Percentiles rank a stretch among this genome's conserved stretches.
phyloP scores from a whole-genome alignment of 2,888 invertebrate species.

The Hetaerina titia region DNA sequence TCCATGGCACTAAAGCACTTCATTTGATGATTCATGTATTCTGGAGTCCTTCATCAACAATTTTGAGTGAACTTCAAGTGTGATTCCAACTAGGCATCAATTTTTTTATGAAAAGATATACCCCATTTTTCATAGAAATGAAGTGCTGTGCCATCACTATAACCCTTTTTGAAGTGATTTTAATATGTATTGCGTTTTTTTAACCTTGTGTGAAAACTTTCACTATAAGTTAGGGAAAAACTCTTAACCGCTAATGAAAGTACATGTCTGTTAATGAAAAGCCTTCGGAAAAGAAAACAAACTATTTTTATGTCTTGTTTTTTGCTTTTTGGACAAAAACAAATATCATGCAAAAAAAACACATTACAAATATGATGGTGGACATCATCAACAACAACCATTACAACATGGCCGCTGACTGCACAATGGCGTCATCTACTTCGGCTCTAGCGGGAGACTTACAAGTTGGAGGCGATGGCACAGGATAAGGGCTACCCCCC shows the following conservation, averaged over 20 bases:
- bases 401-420: slow-evolving; percentile 63
- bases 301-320: slow-evolving; percentile 67
- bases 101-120: slow-evolving; percentile 5
- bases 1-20: slow-evolving; percentile 28
- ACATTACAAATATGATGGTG: slow-evolving; percentile 66
- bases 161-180: not conserved
- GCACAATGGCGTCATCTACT: slow-evolving; percentile 68
- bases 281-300: slow-evolving; percentile 60
- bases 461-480: slow-evolving; percentile 98
- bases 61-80: not conserved
- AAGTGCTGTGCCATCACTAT: slow-evolving; percentile 37
- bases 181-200: slow-evolving; percentile 41
- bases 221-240: slow-evolving; percentile 61
- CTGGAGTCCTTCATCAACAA: not conserved
- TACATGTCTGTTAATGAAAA: slow-evolving; percentile 59
- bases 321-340: slow-evolving; percentile 67
- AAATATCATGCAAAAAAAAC: slow-evolving; percentile 61
- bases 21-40: not conserved
- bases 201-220: not conserved
- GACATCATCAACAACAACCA: slow-evolving; percentile 66
- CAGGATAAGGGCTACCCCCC: slow-evolving; percentile 98
- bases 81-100: not conserved
- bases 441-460: slow-evolving; percentile 91
- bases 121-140: not conserved
- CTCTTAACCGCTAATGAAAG: slow-evolving; percentile 42